Evolutionary conservation across 2,888 invertebrate genomes (phyloP).

Genomic region (Caenorhabditis sp.): DNA sequence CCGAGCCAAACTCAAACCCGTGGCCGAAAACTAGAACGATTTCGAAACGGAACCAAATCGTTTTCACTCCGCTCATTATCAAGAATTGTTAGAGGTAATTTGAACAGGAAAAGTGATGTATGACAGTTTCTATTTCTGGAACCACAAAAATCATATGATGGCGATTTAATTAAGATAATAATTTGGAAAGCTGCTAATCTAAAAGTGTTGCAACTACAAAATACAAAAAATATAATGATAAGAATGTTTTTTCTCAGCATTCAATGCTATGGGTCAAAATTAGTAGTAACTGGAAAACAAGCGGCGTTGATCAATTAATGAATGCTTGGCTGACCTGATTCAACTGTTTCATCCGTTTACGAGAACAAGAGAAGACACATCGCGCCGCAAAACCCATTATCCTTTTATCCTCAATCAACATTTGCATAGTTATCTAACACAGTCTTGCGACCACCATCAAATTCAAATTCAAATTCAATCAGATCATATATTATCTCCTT

Average conservation of each 20-base stretch:
- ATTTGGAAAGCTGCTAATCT: no score
- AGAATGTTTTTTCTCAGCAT: no score
- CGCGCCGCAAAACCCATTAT: slow-evolving; percentile 33
- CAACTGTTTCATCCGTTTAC: slow-evolving; percentile 54
- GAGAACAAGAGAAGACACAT: slow-evolving; percentile 29
- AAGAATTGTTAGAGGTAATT: slow-evolving; percentile 49
- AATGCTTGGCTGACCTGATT: slow-evolving; percentile 62
- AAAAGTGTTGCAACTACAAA: background rate
- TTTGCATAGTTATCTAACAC: slow-evolving; percentile 42
- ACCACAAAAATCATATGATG: background rate
- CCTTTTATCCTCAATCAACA: slow-evolving; percentile 52
- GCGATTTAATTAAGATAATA: no score
- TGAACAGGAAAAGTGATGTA: background rate
- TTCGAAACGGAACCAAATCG: slow-evolving; percentile 15
- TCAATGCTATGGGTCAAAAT: no score
- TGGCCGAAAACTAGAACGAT: slow-evolving; percentile 5
- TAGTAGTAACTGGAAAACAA: slow-evolving; percentile 36
- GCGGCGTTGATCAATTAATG: slow-evolving; percentile 46
- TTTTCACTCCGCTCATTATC: slow-evolving; percentile 48
- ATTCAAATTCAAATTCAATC: slow-evolving; percentile 6
- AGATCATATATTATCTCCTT: slow-evolving; percentile 8
- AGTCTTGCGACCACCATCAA: slow-evolving; percentile 7
- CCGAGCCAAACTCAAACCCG: background rate
- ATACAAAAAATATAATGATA: no score
- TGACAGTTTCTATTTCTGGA: slow-evolving; percentile 35